Base-by-base conservation (phyloP, 2,888 invertebrate genomes). In the Choreutis nemorana region DNA sequence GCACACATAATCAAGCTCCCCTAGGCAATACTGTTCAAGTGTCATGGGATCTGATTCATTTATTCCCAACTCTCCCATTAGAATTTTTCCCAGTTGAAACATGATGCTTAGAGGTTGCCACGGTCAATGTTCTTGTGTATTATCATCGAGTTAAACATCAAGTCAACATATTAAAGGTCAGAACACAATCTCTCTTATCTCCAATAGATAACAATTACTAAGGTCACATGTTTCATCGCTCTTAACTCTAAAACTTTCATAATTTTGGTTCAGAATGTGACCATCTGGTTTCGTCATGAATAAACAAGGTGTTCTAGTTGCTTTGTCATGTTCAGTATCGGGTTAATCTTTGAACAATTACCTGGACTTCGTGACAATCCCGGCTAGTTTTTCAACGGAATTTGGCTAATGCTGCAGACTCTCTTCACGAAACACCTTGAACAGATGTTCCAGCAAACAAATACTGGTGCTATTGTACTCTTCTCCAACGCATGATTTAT, bases 371-470 rank as follows among this genome's bases (percentile, higher is more conserved):
- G 48, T 44, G 57, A 72, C 68, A 73, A 73, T 63, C 53, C 40
- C 35, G 38, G 18, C 14, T 6, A 37, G 44, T 56, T 66, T 70
- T 70, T 72, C 57, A 38, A 48, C 35, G 48, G 39, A 48, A 48
- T 45, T 64, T 50, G 66, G 70, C 61, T 64, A 62, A 65, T 63
- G 50, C 51, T 46, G 38, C 44, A 36, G 38, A 57, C 58, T 57
- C 52, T 59, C 54, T 41, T 50, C 43, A 36, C 34, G 31, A 35
- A 32, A 35, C 39, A 38, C 41, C 40, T 49, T 44, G 57, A 53
- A 55, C 77, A 77, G 78, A 77, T 78, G 77, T 68, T 57, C 63
- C 52, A 53, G 59, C 61, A 71, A 67, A 73, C 67, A 70, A 72
- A 72, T 66, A 62, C 41, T 38, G 40, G 46, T 30, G 36, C 52